phyloP scores from a whole-genome alignment of 2,113 vertebrate species.

The Lepisosteus oculatus region DNA sequence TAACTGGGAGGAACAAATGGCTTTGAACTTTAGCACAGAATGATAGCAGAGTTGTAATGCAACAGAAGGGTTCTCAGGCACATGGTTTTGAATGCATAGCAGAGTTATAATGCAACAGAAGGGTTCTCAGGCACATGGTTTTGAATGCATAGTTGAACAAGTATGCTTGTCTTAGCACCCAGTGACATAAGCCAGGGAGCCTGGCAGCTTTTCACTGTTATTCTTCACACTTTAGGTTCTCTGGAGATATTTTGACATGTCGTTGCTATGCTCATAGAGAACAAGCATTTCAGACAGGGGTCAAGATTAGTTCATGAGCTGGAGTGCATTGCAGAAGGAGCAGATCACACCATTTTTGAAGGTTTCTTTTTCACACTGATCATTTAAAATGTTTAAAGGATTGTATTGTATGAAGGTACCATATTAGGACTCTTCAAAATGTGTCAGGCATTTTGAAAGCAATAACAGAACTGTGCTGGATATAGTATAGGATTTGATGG shows the following conservation, averaged over 20 bases:
- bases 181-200: background rate
- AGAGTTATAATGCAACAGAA: no score
- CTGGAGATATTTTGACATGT: no score
- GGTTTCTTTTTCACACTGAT: conserved; percentile 9
- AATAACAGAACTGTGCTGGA: conserved; percentile 11
- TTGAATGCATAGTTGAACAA: background rate
- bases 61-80: background rate
- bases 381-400: background rate
- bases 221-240: background rate
- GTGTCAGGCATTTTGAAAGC: conserved; percentile 12
- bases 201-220: conserved; percentile 16
- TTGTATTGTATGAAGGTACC: background rate
- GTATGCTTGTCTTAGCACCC: background rate
- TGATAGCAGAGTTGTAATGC: background rate
- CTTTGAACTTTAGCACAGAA: background rate
- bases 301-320: background rate
- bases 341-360: background rate
- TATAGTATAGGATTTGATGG: background rate
- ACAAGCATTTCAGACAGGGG: background rate
- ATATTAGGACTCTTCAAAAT: background rate
- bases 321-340: background rate
- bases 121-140: background rate
- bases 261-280: no score
- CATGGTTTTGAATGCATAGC: background rate
- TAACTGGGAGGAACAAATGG: background rate